Evolutionary conservation across 1,140 invertebrate species (phyloP).

Genomic region (Ips nitidus): DNA sequence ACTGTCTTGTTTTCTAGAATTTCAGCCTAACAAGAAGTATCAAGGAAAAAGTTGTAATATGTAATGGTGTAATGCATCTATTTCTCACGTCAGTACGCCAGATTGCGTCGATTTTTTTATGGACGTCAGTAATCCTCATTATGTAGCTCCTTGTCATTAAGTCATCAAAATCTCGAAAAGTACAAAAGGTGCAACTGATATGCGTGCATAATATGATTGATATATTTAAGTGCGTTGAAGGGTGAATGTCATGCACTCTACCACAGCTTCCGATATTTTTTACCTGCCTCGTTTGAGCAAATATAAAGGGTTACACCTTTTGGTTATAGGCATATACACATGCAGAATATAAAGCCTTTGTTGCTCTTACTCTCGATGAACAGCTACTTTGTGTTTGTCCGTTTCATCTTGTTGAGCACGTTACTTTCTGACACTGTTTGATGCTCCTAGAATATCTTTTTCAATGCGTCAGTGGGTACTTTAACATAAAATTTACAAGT

Average conservation of each 20-base stretch:
- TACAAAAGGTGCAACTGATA: conserved; percentile 35
- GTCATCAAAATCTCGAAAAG: conserved; percentile 33
- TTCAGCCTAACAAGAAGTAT: background rate
- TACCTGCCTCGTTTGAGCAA: conserved; percentile 33
- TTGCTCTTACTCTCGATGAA: conserved; percentile 19
- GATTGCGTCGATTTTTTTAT: too few species aligned
- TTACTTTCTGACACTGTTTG: conserved; percentile 27
- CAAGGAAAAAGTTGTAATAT: too few species aligned
- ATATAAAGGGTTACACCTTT: conserved; percentile 30
- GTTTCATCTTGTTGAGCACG: conserved; percentile 36
- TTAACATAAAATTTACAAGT: conserved; percentile 15
- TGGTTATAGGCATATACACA: conserved; percentile 25
- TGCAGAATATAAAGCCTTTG: conserved; percentile 23
- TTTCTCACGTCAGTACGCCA: too few species aligned
- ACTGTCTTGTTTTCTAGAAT: conserved; percentile 1
- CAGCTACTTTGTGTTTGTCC: conserved; percentile 32
- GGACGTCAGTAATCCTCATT: background rate
- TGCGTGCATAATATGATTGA: conserved; percentile 39
- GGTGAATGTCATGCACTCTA: conserved; percentile 24
- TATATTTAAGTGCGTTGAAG: conserved; percentile 35
- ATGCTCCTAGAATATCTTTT: conserved; percentile 18
- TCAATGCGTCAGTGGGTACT: conserved; percentile 10
- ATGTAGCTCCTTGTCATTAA: conserved; percentile 29
- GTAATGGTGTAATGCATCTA: too few species aligned
- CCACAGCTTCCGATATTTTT: conserved; percentile 25